Percentiles rank a stretch among this genome's conserved stretches.
phyloP scores from a whole-genome alignment of 2,888 invertebrate genomes.

The Vannuccia rotundouncinata region DNA sequence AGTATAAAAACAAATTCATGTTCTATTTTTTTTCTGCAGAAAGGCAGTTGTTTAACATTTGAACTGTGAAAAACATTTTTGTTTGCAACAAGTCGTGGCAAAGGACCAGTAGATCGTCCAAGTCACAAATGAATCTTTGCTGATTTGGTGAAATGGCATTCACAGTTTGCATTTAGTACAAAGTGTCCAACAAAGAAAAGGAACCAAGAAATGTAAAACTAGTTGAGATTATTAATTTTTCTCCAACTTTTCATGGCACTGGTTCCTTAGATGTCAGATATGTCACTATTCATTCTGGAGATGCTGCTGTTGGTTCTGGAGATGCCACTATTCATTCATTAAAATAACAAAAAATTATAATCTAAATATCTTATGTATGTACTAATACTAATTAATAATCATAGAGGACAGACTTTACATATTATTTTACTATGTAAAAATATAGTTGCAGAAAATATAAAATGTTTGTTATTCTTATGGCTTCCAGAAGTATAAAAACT shows the following conservation, averaged over 20 bases:
- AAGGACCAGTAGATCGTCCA: constrained; percentile 17
- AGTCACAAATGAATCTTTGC: constrained; percentile 1
- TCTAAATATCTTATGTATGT: no score
- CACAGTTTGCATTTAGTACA: constrained; percentile 17
- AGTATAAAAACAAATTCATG: constrained; percentile 26
- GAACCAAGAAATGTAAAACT: constrained; percentile 10
- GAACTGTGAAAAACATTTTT: constrained; percentile 6
- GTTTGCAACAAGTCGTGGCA: constrained; percentile 21
- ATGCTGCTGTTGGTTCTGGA: constrained; percentile 6
- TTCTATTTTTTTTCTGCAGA: not conserved
- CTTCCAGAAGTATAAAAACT: no score
- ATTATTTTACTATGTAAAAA: no score
- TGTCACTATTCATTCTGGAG: constrained; percentile 12
- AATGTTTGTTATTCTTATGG: no score
- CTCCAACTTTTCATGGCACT: constrained; percentile 19
- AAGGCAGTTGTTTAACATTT: constrained; percentile 19
- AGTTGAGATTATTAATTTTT: constrained; percentile 20
- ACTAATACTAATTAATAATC: no score
- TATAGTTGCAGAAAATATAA: no score
- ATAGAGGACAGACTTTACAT: no score
- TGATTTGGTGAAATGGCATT: not conserved
- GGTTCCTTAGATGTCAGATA: constrained; percentile 13
- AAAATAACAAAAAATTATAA: no score
- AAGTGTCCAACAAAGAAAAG: constrained; percentile 15
- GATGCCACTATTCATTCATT: constrained; percentile 17